Evolutionary conservation across 2,888 invertebrate species (phyloP).

Genomic region (Barypeithes pellucidus): DNA sequence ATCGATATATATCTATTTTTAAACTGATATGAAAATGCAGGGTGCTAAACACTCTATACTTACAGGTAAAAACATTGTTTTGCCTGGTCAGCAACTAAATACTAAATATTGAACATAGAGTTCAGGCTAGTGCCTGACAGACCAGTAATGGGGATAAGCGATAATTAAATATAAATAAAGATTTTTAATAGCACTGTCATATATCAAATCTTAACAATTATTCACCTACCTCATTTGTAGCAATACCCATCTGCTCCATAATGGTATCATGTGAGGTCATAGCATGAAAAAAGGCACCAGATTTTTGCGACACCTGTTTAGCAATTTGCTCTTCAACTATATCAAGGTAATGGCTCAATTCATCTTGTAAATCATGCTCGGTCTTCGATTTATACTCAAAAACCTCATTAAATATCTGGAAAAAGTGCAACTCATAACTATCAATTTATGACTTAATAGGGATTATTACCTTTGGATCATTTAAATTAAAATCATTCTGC

Average conservation of each 20-base stretch:
- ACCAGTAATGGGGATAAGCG: too few species aligned
- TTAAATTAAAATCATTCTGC: conserved; percentile 84
- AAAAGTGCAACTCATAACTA: neutral
- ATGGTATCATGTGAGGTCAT: conserved; percentile 98
- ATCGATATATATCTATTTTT: too few species aligned
- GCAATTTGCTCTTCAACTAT: conserved; percentile 95
- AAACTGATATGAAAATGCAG: neutral
- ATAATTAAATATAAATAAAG: too few species aligned
- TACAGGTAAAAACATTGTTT: too few species aligned
- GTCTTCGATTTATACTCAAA: conserved; percentile 61
- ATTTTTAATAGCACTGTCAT: too few species aligned
- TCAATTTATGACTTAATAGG: neutral
- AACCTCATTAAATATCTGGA: conserved; percentile 47
- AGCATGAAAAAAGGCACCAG: conserved; percentile 97
- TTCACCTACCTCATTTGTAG: conserved; percentile 79
- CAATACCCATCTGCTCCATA: conserved; percentile 93
- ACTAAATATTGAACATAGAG: too few species aligned
- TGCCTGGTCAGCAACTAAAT: too few species aligned
- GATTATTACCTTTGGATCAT: conserved; percentile 82
- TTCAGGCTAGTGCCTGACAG: too few species aligned
- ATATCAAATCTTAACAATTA: too few species aligned
- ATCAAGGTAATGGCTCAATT: conserved; percentile 94
- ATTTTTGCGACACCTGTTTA: conserved; percentile 93
- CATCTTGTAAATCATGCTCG: conserved; percentile 86
- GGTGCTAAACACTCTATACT: too few species aligned